Evolutionary conservation across 2,113 vertebrate genomes (phyloP).

Genomic region (Axis porcinus): DNA sequence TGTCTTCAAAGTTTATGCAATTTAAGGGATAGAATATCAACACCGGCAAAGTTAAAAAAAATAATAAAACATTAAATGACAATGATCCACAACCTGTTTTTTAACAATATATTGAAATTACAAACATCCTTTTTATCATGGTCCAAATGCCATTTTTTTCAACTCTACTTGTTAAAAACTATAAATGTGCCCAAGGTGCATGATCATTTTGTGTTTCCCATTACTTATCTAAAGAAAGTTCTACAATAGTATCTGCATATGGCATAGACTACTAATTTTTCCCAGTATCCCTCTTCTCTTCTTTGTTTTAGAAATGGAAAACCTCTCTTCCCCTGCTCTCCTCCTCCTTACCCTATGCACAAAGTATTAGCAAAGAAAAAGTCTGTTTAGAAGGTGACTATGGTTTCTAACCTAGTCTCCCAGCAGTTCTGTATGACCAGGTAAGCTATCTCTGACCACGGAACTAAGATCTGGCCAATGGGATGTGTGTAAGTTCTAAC

Average conservation of each 20-base stretch:
- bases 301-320: neutral
- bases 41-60: neutral
- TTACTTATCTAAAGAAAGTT: neutral
- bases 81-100: neutral
- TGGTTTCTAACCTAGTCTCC: neutral
- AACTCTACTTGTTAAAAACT: neutral
- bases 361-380: neutral
- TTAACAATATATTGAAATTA: neutral
- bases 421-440: neutral
- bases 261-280: neutral
- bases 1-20: neutral
- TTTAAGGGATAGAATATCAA: neutral
- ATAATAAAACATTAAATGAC: neutral
- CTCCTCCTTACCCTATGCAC: neutral
- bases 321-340: accelerated
- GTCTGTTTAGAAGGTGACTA: neutral
- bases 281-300: neutral
- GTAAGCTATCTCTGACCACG: neutral
- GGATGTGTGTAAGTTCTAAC: neutral
- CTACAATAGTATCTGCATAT: neutral
- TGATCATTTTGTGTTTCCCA: neutral
- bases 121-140: neutral
- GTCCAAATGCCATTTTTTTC: neutral
- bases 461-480: neutral
- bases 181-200: neutral